Base-by-base conservation (phyloP, 2,113 vertebrate species). In the Psittacara wagleri region DNA sequence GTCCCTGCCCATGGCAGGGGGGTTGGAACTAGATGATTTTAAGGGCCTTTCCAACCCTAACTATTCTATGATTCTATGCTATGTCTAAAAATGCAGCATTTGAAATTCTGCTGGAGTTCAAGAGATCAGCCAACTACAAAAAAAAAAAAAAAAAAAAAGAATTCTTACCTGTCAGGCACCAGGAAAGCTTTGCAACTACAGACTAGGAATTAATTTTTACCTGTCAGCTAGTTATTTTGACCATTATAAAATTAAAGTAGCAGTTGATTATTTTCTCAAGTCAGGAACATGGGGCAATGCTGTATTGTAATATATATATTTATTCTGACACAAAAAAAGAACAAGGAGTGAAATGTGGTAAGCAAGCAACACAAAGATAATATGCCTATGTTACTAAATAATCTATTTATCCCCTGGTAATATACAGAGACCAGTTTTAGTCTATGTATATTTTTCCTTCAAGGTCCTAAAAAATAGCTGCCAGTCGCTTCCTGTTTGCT, bases 401-500 rank as follows among this genome's bases (percentile, higher is more conserved):
- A 96, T 72, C 48, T 46, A 46, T 74, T 91, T 84, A 73, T 81
- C 20, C 24, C 59, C 54, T 61, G 51, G 76, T 66, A 84, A 90
- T 49, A 92, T 69, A 81, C 43, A 68, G n/a, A 86, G 85, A 55
- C 33, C 76, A 68, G 62, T 86, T 95, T 90, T 80, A 92, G 63
- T 41, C 61, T 77, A 39, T 28, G 61, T 48, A 48, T 48, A 83
- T 83, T 86, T 76, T 72, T 92, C 88, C 69, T 68, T 75, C 61
- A 0, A 8, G 52, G 28, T 82, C 69, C 48, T 28, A 72, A 95
- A 95, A 86, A 96, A 94, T 73, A 94, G 83, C 61, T 93, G 76
- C 83, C 93, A 93, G 46, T 75, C 0, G 0, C 35, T 96, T 96
- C 90, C 95, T 96, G 90, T 90, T 86, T 93, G 64, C n/a, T 93